phyloP scores from a whole-genome alignment of 2,888 invertebrate genomes.

The Sepiola atlantica region DNA sequence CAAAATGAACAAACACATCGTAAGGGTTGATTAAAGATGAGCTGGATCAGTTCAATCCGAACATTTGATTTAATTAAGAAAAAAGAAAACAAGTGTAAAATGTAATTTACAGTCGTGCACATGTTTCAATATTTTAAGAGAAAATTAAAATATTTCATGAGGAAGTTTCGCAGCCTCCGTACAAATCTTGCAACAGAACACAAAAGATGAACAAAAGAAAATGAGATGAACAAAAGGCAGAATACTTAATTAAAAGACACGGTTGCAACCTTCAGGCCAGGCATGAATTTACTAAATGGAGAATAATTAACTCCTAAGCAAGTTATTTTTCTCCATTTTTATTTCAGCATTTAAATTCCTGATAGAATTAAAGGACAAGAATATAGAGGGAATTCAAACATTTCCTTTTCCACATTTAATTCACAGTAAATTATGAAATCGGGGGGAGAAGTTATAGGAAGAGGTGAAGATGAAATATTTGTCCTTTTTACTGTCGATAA shows the following conservation, averaged over 20 bases:
- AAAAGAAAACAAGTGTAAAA: neutral
- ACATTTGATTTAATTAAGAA: neutral
- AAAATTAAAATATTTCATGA: neutral
- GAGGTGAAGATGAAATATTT: too few relatives aligned
- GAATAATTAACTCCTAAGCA: neutral
- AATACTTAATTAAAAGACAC: neutral
- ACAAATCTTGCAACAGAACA: neutral
- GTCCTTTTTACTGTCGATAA: too few relatives aligned
- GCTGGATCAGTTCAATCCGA: neutral
- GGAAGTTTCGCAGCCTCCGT: neutral
- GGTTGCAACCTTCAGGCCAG: neutral
- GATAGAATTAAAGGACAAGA: too few relatives aligned
- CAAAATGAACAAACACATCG: too few relatives aligned
- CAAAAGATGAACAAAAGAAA: neutral
- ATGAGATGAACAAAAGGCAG: neutral
- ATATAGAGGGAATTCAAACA: too few relatives aligned
- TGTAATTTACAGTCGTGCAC: neutral
- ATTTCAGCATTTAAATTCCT: neutral
- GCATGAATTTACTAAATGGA: neutral
- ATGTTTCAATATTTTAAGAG: neutral
- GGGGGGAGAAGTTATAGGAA: too few relatives aligned
- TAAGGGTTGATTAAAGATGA: neutral
- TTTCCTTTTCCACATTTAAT: too few relatives aligned
- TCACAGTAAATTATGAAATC: too few relatives aligned
- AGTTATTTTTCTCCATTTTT: neutral